A percentile compares a stretch with the other conserved stretches of the same genome.
Conservation (phyloP, 2,113 vertebrate genomes). For the Chlorodrepanis virens region DNA sequence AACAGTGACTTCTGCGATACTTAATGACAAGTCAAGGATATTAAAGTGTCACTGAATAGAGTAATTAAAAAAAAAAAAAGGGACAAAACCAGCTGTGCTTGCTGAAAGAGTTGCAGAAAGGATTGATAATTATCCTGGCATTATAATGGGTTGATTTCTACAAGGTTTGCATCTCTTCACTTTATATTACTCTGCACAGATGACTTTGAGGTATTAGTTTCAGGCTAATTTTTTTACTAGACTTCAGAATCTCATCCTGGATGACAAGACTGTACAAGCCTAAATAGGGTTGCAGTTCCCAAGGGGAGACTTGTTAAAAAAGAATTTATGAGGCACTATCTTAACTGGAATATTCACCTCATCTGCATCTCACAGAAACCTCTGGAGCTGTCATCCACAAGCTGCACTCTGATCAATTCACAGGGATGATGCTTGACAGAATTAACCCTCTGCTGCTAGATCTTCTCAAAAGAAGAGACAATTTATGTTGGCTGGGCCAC, state of each 20-base stretch:
- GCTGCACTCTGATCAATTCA: not conserved
- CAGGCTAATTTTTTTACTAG: not conserved
- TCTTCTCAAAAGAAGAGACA: not conserved
- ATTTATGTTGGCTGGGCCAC: not conserved
- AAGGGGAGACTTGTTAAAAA: not conserved
- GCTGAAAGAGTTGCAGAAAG: not conserved
- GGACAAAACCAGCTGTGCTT: not conserved
- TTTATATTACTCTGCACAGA: not conserved
- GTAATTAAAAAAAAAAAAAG: not conserved
- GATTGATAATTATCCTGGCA: slow-evolving; percentile 23
- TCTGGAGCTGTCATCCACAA: not conserved
- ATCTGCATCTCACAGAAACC: not conserved
- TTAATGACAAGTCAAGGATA: slow-evolving; percentile 12
- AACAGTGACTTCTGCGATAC: not conserved
- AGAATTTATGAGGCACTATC: not conserved
- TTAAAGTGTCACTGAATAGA: not conserved
- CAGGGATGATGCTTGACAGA: not conserved
- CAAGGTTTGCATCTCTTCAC: not conserved
- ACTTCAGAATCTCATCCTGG: not conserved
- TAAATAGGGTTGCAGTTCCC: slow-evolving; percentile 5
- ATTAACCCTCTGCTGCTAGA: not conserved
- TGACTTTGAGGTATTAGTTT: not conserved
- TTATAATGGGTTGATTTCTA: not conserved
- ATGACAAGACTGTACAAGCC: not conserved
- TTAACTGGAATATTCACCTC: not conserved